A percentile compares a stretch with the other conserved stretches of the same genome.
Conservation (phyloP, 2,113 vertebrate species). For the Hypocryptadius cinnamomeus region DNA sequence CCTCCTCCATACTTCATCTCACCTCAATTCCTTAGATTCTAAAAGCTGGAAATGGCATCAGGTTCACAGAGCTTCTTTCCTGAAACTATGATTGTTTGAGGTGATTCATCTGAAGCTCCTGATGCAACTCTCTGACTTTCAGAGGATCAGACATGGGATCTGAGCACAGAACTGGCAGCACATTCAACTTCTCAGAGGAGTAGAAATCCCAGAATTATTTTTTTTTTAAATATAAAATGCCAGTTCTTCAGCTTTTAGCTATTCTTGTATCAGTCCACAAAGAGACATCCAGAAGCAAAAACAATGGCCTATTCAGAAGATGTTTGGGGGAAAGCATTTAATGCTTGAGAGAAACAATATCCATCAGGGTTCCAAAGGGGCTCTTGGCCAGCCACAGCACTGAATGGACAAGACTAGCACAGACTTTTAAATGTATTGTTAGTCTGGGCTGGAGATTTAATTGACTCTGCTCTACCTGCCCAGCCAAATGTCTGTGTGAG, state of each 20-base stretch:
- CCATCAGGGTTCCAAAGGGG: not conserved
- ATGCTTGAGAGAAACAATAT: conserved; percentile 18
- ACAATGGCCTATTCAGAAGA: conserved; percentile 52
- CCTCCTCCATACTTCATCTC: not conserved
- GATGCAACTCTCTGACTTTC: not conserved
- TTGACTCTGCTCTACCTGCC: not conserved
- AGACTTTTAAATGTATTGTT: not conserved
- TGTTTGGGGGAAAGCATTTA: conserved; percentile 12
- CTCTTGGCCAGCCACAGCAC: not conserved
- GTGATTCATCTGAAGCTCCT: not conserved
- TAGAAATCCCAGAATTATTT: not conserved
- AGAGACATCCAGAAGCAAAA: conserved; percentile 19
- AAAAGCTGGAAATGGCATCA: not conserved
- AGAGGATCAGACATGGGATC: not conserved
- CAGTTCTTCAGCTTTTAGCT: conserved; percentile 14
- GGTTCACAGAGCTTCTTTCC: not conserved
- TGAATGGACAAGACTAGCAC: not conserved
- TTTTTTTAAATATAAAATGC: not conserved
- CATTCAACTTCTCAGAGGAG: not conserved
- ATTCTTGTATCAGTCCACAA: conserved; percentile 34
- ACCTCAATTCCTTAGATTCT: not conserved
- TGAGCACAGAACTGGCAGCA: not conserved
- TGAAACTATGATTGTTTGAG: not conserved
- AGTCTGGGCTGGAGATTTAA: not conserved
- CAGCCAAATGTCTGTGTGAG: not conserved